Percentiles rank a stretch among this genome's conserved stretches.
Evolutionary conservation across 2,888 invertebrate species (phyloP).

Genomic region (Drosophila neutralis): DNA sequence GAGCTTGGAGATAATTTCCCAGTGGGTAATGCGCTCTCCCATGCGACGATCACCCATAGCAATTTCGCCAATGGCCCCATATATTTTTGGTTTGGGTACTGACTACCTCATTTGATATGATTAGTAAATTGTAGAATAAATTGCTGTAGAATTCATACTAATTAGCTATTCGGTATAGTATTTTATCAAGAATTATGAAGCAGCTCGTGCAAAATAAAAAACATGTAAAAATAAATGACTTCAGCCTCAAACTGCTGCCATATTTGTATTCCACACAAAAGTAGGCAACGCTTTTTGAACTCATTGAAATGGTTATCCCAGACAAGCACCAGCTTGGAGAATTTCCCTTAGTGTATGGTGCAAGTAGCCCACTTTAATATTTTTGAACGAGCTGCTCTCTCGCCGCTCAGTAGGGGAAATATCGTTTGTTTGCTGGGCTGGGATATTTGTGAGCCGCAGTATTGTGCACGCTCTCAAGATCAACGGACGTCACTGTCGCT

Average conservation of each 20-base stretch:
- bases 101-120: neutral
- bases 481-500: slow-evolving; percentile 74
- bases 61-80: neutral
- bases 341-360: slow-evolving; percentile 15
- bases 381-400: slow-evolving; percentile 9
- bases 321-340: slow-evolving; percentile 12
- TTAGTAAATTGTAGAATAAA: neutral
- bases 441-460: slow-evolving; percentile 65
- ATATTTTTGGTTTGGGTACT: neutral
- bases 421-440: slow-evolving; percentile 44
- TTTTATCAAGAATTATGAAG: neutral
- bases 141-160: neutral
- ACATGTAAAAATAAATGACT: slow-evolving; percentile 30
- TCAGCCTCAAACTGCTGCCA: slow-evolving; percentile 11
- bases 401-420: slow-evolving; percentile 60
- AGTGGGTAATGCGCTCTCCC: slow-evolving; percentile 7
- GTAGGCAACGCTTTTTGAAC: slow-evolving; percentile 24
- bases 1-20: slow-evolving; percentile 46
- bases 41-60: neutral
- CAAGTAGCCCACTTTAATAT: slow-evolving; percentile 4
- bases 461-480: slow-evolving; percentile 73
- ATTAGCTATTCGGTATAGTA: neutral
- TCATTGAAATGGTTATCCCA: neutral
- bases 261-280: slow-evolving; percentile 14
- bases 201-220: neutral